Evolutionary conservation across 1,140 invertebrate genomes (phyloP).

Genomic region (Neodiprion virginianus): DNA sequence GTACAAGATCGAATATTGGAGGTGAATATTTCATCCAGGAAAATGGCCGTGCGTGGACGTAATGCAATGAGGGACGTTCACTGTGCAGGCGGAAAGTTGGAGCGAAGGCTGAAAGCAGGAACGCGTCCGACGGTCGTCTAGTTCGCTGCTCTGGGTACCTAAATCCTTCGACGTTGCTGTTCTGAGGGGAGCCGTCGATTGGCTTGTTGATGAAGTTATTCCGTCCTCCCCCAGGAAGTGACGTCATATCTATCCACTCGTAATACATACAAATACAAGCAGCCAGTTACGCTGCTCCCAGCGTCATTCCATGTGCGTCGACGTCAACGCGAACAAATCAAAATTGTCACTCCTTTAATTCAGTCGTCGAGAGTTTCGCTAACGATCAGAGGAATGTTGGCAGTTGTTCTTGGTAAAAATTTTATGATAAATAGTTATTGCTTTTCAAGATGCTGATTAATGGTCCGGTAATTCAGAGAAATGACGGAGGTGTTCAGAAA

Average conservation of each 20-base stretch:
- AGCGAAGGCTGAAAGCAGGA: background rate
- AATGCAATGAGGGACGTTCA: background rate
- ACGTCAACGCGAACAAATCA: too few relatives aligned
- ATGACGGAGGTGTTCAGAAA: too few relatives aligned
- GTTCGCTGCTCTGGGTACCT: background rate
- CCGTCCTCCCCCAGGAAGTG: slow-evolving; percentile 3
- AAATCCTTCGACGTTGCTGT: background rate
- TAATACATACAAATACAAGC: background rate
- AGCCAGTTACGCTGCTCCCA: background rate
- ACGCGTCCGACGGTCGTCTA: background rate
- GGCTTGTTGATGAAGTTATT: slow-evolving; percentile 5
- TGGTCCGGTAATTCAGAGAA: too few relatives aligned
- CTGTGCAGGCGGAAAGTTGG: background rate
- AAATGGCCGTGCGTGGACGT: background rate
- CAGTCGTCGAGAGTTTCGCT: too few relatives aligned
- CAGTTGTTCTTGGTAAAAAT: too few relatives aligned
- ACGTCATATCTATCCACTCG: slow-evolving; percentile 7
- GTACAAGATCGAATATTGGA: too few relatives aligned
- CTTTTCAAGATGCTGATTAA: too few relatives aligned
- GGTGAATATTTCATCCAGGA: background rate
- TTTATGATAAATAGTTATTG: too few relatives aligned
- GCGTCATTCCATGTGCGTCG: too few relatives aligned
- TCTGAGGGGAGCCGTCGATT: slow-evolving; percentile 4
- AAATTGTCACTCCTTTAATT: too few relatives aligned
- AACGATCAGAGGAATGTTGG: too few relatives aligned